Evolutionary conservation across 2,113 vertebrate genomes (phyloP).

Genomic region (Corythoichthys haematopterus): DNA sequence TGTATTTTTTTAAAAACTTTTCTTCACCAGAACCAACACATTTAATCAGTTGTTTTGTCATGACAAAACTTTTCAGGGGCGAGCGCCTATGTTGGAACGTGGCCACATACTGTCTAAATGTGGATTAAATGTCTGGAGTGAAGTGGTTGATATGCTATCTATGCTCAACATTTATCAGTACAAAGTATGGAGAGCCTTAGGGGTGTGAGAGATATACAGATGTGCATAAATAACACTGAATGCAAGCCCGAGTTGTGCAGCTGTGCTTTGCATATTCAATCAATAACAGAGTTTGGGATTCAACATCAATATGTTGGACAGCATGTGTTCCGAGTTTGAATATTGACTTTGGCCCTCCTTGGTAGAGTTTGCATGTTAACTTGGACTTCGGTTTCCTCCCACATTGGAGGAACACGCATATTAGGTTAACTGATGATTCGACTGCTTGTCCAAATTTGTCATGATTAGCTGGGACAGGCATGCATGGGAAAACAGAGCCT

Average conservation of each 20-base stretch:
- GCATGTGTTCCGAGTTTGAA: not conserved
- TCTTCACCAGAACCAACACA: constrained; percentile 56
- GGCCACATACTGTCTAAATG: constrained; percentile 31
- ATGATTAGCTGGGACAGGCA: too few relatives aligned
- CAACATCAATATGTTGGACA: constrained; percentile 6
- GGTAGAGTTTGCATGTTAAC: not conserved
- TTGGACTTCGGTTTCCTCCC: too few relatives aligned
- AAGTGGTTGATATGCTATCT: constrained; percentile 45
- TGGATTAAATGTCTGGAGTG: constrained; percentile 50
- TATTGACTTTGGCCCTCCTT: not conserved
- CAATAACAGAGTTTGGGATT: constrained; percentile 26
- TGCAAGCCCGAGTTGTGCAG: constrained; percentile 28
- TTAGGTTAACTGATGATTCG: too few relatives aligned
- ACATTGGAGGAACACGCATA: too few relatives aligned
- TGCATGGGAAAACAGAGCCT: too few relatives aligned
- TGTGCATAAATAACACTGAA: constrained; percentile 42
- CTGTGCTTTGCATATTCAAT: constrained; percentile 30
- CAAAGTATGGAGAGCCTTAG: constrained; percentile 39
- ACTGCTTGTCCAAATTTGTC: too few relatives aligned
- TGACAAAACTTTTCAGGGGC: constrained; percentile 41
- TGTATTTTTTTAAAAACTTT: constrained; percentile 46
- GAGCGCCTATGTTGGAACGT: constrained; percentile 32
- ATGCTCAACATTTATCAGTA: constrained; percentile 48
- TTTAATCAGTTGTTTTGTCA: constrained; percentile 51
- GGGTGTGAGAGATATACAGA: constrained; percentile 29